Evolutionary conservation across 37 sponge, comb jelly and placozoan genomes (phyloP), one percentile per base, ranked within the genome.

Genomic region (Chondrilla cf. caribensis): DNA sequence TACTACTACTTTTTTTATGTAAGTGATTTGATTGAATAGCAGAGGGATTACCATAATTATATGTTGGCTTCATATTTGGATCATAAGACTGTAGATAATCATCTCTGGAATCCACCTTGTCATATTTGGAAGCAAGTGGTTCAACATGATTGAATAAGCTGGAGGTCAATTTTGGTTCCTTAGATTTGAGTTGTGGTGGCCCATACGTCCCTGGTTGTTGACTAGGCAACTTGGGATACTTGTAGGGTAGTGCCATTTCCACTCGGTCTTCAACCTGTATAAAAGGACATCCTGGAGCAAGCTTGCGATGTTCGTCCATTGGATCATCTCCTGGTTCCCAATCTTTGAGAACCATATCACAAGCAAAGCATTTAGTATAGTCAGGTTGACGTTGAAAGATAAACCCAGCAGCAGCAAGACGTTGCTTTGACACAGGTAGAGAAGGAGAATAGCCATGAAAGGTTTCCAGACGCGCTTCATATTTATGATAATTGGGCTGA

Each of bases 281-380:
- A 73, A 39, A 73, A 22, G 24, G 22, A 25, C 76, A 73, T 21
- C 25, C 25, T 73, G 76, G 76, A 18, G 76, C 41, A 5, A 73
- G 76, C 40, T 38, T 36, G 41, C 44, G 38, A 39, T 73, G 76
- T 38, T 73, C 76, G 1, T 73, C 41, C 76, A 73, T 73, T 1
- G 76, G 76, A 15, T 73, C 43, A 73, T 73, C 76, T 14, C 41
- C 41, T 73, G 2, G 2, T 42, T 73, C 76, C 76, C 76, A 73
- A 3, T 2, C 76, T 7, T 42, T 73, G n/a, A 73, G 36, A 7
- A 73, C 44, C 43, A 73, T 73, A 42, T 38, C 43, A 73, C 76
- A 73, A 15, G 76, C 41, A 73, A 73, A 73, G 44, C 76, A 73
- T 39, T 73, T n/a, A 5, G 76, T 73, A 39, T 25, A 39, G 40